These are phyloP conservation scores for Plagiodera versicolora DNA, from an alignment of 2,888 invertebrate genomes.

Conservation along the genomic window DNA sequence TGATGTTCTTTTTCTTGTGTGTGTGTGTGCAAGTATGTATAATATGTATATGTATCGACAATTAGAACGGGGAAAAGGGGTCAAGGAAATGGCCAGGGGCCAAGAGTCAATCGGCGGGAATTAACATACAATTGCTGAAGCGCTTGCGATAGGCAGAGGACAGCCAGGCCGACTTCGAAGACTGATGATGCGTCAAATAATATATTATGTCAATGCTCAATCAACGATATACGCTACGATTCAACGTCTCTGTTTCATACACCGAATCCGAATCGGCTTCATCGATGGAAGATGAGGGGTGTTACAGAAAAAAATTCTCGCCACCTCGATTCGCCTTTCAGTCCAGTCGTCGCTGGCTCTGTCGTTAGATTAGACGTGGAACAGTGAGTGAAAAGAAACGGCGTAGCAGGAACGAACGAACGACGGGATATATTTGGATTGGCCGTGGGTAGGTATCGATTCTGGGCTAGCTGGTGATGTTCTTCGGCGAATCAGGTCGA, in stretches of 20 bases:
- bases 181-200: too few relatives aligned
- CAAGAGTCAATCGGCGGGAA: constrained; percentile 45
- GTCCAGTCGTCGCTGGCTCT: too few relatives aligned
- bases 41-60: constrained; percentile 25
- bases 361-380: not conserved
- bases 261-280: too few relatives aligned
- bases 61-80: constrained; percentile 34
- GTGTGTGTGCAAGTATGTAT: too few relatives aligned
- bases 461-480: constrained; percentile 21
- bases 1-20: constrained; percentile 27
- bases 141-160: constrained; percentile 4
- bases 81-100: constrained; percentile 45
- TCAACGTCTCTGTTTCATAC: too few relatives aligned
- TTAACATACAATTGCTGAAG: constrained; percentile 41
- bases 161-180: too few relatives aligned
- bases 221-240: too few relatives aligned
- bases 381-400: not conserved
- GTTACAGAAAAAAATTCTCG: too few relatives aligned
- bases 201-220: too few relatives aligned
- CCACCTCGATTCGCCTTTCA: too few relatives aligned
- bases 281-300: too few relatives aligned
- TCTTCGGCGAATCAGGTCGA: not conserved
- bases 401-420: constrained; percentile 1
- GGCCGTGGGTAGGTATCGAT: constrained; percentile 32
- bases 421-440: constrained; percentile 11